Percentiles rank a stretch among this genome's conserved stretches.
These are phyloP conservation scores for Chlorops oryzae DNA, from an alignment of 1,140 invertebrate species.

Conservation along the genomic window DNA sequence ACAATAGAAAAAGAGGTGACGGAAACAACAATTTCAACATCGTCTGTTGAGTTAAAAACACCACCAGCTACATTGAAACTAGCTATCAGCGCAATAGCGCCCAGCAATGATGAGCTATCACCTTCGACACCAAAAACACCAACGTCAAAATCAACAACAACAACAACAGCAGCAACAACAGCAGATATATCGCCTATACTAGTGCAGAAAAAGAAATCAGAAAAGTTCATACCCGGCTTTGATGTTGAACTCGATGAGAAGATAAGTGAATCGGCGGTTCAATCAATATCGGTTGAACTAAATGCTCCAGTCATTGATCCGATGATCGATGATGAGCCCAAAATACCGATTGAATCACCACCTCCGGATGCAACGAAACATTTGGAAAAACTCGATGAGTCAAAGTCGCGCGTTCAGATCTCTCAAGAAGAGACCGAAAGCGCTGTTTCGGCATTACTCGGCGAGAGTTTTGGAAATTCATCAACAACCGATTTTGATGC, in stretches of 20 bases:
- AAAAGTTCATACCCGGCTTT: conserved; percentile 65
- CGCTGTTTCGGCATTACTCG: conserved; percentile 78
- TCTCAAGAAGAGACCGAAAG: conserved; percentile 90
- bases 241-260: conserved; percentile 62
- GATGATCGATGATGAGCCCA: conserved; percentile 47
- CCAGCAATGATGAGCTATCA: too few relatives aligned
- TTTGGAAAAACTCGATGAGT: conserved; percentile 58
- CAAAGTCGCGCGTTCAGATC: conserved; percentile 71
- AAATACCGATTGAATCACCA: conserved; percentile 43
- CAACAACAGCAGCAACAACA: not conserved
- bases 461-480: conserved; percentile 68
- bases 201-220: conserved; percentile 54
- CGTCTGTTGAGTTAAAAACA: not conserved
- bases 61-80: too few relatives aligned
- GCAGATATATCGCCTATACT: too few relatives aligned
- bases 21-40: conserved; percentile 9
- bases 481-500: conserved; percentile 54
- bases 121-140: conserved; percentile 23
- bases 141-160: conserved; percentile 10
- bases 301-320: conserved; percentile 34
- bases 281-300: conserved; percentile 61
- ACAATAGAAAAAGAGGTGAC: conserved; percentile 12
- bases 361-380: conserved; percentile 38
- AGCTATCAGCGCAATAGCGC: too few relatives aligned
- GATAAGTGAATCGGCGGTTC: conserved; percentile 73